Evolutionary conservation across 2,797 vertebrate genomes (phyloP).

Genomic region (Myripristis jacobus): DNA sequence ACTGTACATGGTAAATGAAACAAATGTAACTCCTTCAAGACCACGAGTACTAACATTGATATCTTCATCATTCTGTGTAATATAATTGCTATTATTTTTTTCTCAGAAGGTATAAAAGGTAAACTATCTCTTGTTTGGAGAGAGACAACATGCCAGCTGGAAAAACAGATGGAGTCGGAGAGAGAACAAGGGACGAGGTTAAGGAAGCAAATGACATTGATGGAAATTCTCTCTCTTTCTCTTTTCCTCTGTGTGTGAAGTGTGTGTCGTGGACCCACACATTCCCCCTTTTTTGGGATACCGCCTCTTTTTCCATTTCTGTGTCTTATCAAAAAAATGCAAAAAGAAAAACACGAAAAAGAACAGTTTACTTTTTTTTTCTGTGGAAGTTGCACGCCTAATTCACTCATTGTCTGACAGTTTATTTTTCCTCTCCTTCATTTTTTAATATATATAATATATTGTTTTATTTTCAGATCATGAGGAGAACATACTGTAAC

Average conservation of each 20-base stretch:
- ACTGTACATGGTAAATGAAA: conserved; percentile 67
- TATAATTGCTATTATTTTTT: conserved; percentile 59
- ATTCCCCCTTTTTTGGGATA: conserved; percentile 46
- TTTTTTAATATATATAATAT: conserved; percentile 51
- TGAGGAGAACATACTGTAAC: conserved; percentile 34
- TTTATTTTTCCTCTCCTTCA: conserved; percentile 30
- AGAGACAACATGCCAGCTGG: conserved; percentile 46
- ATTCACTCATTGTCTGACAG: conserved; percentile 57
- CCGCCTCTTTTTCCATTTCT: conserved; percentile 64
- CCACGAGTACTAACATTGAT: conserved; percentile 61
- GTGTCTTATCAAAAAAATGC: conserved; percentile 61
- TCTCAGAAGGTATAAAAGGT: conserved; percentile 58
- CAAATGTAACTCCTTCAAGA: conserved; percentile 55
- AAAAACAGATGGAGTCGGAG: conserved; percentile 25
- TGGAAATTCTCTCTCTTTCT: conserved; percentile 42
- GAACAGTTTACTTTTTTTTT: conserved; percentile 65
- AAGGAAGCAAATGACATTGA: conserved; percentile 35
- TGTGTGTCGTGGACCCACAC: conserved; percentile 57
- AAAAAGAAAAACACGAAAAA: conserved; percentile 44
- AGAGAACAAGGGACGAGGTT: conserved; percentile 17
- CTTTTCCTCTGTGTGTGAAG: conserved; percentile 44
- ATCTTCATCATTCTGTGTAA: conserved; percentile 72
- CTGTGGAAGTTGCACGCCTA: conserved; percentile 65
- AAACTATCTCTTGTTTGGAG: conserved; percentile 50
- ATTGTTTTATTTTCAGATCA: conserved; percentile 61